These are phyloP conservation scores for Neostethus bicornis DNA, from an alignment of 2,797 vertebrate genomes.

Conservation along the genomic window DNA sequence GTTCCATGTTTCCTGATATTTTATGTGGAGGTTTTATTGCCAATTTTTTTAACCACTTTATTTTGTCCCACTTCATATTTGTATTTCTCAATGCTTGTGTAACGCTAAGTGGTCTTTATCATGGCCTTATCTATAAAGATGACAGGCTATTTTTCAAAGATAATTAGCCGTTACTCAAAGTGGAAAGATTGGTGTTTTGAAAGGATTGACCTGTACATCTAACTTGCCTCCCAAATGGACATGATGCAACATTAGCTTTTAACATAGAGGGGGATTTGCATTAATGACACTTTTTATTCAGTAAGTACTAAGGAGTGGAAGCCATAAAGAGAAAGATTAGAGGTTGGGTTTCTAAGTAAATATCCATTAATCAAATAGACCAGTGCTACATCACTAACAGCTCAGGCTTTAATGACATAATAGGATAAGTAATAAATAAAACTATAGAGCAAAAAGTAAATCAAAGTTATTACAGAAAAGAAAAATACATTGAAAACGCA, in stretches of 20 bases:
- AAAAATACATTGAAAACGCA: no score
- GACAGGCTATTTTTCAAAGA: slow-evolving; percentile 24
- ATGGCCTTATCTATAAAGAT: slow-evolving; percentile 11
- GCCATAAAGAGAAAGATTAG: slow-evolving; percentile 42
- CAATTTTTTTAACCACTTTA: not conserved
- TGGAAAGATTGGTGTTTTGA: slow-evolving; percentile 24
- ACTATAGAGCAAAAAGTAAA: not conserved
- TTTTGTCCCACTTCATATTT: not conserved
- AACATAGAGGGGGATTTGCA: slow-evolving; percentile 47
- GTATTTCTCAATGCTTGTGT: not conserved
- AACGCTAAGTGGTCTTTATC: slow-evolving; percentile 17
- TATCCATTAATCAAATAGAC: slow-evolving; percentile 54
- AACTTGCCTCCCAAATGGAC: slow-evolving; percentile 38
- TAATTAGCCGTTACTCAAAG: slow-evolving; percentile 29
- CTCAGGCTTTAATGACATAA: slow-evolving; percentile 1
- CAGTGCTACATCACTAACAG: slow-evolving; percentile 11
- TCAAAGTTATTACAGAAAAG: not conserved
- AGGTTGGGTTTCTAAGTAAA: slow-evolving; percentile 32
- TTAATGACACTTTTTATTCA: slow-evolving; percentile 47
- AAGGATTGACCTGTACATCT: slow-evolving; percentile 23
- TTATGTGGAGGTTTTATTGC: no score
- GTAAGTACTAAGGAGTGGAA: slow-evolving; percentile 32
- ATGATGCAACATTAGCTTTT: slow-evolving; percentile 54
- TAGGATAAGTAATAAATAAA: not conserved
- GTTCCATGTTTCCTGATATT: no score